Evolutionary conservation across 2,113 vertebrate genomes (phyloP).

Genomic region (Aegotheles bennettii): DNA sequence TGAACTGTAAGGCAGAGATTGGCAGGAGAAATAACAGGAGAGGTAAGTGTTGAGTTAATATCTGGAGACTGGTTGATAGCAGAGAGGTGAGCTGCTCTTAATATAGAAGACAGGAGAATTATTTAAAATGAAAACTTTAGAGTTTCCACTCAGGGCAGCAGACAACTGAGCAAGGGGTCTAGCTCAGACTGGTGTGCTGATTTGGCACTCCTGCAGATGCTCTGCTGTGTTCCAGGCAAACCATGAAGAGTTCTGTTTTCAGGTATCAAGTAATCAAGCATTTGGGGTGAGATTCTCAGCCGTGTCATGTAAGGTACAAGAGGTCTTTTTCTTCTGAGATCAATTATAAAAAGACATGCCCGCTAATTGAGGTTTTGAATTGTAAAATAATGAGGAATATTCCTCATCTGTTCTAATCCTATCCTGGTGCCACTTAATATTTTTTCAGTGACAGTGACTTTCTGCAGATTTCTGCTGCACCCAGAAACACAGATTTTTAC

Average conservation of each 20-base stretch:
- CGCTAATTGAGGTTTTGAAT: background rate
- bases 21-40: background rate
- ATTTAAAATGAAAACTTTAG: background rate
- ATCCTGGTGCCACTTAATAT: background rate
- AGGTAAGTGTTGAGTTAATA: background rate
- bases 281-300: background rate
- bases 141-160: background rate
- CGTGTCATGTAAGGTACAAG: background rate
- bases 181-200: background rate
- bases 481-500: background rate
- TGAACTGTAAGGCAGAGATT: background rate
- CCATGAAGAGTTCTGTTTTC: background rate
- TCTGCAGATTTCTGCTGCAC: background rate
- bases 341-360: background rate
- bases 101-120: background rate
- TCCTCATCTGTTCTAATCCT: background rate
- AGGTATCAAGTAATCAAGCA: rapidly evolving
- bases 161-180: background rate
- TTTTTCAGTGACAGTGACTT: background rate
- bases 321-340: background rate
- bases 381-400: background rate
- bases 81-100: background rate
- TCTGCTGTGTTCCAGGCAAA: background rate
- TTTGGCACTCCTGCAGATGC: background rate
- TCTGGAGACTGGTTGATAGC: background rate